Evolutionary conservation across 92 coral and sea anemone genomes (phyloP).

Genomic region (Heteractis magnifica): DNA sequence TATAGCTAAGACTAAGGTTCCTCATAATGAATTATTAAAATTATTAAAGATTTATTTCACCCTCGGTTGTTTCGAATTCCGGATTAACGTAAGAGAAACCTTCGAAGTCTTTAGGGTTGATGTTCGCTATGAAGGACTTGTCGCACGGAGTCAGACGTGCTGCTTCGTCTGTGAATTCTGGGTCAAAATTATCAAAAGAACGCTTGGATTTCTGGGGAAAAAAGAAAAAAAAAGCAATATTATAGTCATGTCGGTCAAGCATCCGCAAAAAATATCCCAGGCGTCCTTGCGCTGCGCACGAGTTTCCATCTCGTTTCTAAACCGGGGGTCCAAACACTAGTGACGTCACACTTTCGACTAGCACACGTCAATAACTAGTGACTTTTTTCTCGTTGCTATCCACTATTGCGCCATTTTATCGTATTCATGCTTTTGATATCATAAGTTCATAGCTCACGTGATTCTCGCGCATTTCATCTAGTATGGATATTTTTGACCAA

Average conservation of each 20-base stretch:
- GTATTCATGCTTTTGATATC: too few species aligned
- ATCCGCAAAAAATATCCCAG: too few species aligned
- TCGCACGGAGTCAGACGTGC: slow-evolving; percentile 98
- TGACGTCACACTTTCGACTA: too few species aligned
- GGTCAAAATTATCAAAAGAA: slow-evolving; percentile 98
- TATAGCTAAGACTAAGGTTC: slow-evolving; percentile 1
- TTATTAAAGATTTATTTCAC: slow-evolving; percentile 62
- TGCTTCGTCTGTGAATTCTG: slow-evolving; percentile 98
- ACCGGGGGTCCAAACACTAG: too few species aligned
- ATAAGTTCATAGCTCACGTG: too few species aligned
- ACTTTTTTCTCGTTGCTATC: too few species aligned
- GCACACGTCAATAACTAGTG: too few species aligned
- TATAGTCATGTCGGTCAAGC: background rate
- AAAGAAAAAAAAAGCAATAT: background rate
- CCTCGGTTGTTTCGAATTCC: slow-evolving; percentile 53
- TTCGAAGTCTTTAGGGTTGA: slow-evolving; percentile 90
- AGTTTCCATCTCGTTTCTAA: too few species aligned
- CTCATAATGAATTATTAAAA: background rate
- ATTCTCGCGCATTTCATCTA: too few species aligned
- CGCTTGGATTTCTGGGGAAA: slow-evolving; percentile 91
- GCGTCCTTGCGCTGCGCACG: too few species aligned
- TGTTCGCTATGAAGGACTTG: slow-evolving; percentile 98
- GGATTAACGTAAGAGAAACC: slow-evolving; percentile 95
- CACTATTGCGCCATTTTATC: too few species aligned
- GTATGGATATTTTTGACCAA: too few species aligned